phyloP scores from a whole-genome alignment of 2,797 vertebrate species.

The Cygnus olor region DNA sequence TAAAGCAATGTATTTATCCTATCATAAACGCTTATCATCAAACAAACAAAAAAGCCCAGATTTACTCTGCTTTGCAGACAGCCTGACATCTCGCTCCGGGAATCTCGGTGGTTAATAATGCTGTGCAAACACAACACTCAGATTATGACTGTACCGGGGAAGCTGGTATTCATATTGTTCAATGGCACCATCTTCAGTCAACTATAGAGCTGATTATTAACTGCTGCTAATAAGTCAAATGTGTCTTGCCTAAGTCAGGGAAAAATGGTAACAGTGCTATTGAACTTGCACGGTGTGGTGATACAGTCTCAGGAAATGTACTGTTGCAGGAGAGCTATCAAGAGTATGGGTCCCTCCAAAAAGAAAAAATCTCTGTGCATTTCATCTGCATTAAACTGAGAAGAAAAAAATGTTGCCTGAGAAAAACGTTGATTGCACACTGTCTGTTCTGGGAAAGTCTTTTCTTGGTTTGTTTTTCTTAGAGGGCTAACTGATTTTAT shows the following conservation, averaged over 20 bases:
- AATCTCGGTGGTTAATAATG: not conserved
- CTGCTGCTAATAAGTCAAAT: not conserved
- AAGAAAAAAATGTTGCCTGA: not conserved
- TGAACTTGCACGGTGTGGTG: not conserved
- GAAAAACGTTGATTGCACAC: not conserved
- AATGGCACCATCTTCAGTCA: slow-evolving; percentile 41
- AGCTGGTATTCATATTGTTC: not conserved
- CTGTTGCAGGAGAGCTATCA: not conserved
- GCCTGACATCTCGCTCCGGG: not conserved
- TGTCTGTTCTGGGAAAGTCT: not conserved
- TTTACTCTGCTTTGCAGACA: not conserved
- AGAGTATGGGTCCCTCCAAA: not conserved
- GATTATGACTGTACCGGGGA: not conserved
- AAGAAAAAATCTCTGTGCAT: not conserved
- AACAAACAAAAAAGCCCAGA: not conserved
- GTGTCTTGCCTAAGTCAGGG: not conserved
- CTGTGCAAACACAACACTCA: not conserved
- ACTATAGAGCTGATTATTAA: not conserved
- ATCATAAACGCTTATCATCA: not conserved
- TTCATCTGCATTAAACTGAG: not conserved
- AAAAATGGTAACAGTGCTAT: not conserved
- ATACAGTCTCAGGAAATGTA: not conserved
- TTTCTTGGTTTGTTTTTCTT: not conserved
- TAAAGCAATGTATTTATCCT: not conserved
- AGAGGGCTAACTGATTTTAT: not conserved